A percentile compares a stretch with the other conserved stretches of the same genome.
phyloP scores from a whole-genome alignment of 2,888 invertebrate genomes.

The Myopa tessellatipennis region DNA sequence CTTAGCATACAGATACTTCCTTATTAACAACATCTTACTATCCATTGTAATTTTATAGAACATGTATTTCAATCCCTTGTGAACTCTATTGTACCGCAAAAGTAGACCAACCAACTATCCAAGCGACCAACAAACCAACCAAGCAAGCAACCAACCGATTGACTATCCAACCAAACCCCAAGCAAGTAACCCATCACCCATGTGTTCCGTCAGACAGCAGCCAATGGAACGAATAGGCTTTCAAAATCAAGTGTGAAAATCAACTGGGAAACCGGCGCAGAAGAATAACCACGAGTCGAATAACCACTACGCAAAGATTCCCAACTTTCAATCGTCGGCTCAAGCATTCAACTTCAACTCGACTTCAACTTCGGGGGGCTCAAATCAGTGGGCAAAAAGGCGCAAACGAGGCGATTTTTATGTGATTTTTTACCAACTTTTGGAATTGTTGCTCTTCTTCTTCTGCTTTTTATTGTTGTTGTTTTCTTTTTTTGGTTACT shows the following conservation, averaged over 20 bases:
- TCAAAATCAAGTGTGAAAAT: slow-evolving; percentile 36
- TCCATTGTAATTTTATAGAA: background rate
- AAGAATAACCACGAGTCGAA: background rate
- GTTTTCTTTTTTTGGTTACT: background rate
- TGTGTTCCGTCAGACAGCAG: slow-evolving; percentile 8
- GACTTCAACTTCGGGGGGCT: slow-evolving; percentile 4
- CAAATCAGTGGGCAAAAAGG: slow-evolving; percentile 50
- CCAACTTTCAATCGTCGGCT: slow-evolving; percentile 26
- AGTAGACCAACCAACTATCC: background rate
- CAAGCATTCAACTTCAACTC: slow-evolving; percentile 16
- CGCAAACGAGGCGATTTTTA: slow-evolving; percentile 63
- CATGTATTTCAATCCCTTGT: background rate
- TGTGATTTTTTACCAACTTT: slow-evolving; percentile 63
- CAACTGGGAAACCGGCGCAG: slow-evolving; percentile 10
- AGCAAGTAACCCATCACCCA: background rate
- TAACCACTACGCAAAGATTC: slow-evolving; percentile 5
- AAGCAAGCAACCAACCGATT: background rate
- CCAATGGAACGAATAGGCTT: slow-evolving; percentile 37
- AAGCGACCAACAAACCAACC: background rate
- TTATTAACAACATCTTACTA: background rate
- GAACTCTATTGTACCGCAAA: background rate
- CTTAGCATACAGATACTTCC: background rate
- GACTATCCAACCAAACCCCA: background rate
- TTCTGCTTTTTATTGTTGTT: background rate
- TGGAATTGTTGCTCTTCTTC: slow-evolving; percentile 45